Evolutionary conservation across 2,888 invertebrate genomes (phyloP).

Genomic region (Lypha dubia): DNA sequence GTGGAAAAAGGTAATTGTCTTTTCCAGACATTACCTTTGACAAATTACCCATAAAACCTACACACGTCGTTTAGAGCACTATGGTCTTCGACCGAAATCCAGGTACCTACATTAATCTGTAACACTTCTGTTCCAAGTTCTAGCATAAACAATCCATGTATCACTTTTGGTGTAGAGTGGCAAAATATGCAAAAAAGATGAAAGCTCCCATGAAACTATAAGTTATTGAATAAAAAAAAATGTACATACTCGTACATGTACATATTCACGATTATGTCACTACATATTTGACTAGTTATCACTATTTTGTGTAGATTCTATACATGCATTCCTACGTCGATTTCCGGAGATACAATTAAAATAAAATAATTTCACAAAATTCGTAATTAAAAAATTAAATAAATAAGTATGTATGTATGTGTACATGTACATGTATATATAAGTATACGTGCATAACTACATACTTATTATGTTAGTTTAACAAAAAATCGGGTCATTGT

Average conservation of each 20-base stretch:
- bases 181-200: not conserved
- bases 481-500: slow-evolving; percentile 64
- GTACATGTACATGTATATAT: not conserved
- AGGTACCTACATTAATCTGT: no score
- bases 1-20: no score
- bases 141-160: no score
- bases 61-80: no score
- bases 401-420: not conserved
- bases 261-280: slow-evolving; percentile 5
- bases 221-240: slow-evolving; percentile 19
- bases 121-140: no score
- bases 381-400: slow-evolving; percentile 27
- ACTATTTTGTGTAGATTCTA: not conserved
- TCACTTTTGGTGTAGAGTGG: slow-evolving; percentile 10
- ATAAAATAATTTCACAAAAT: slow-evolving; percentile 35
- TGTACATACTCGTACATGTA: no score
- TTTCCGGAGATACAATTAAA: slow-evolving; percentile 34
- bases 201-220: slow-evolving; percentile 31
- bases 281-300: slow-evolving; percentile 24
- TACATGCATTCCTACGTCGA: not conserved
- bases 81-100: no score
- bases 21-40: no score
- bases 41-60: no score
- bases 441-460: no score
- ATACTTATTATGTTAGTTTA: no score